phyloP scores from a whole-genome alignment of 2,113 vertebrate species.

The Paralichthys olivaceus region DNA sequence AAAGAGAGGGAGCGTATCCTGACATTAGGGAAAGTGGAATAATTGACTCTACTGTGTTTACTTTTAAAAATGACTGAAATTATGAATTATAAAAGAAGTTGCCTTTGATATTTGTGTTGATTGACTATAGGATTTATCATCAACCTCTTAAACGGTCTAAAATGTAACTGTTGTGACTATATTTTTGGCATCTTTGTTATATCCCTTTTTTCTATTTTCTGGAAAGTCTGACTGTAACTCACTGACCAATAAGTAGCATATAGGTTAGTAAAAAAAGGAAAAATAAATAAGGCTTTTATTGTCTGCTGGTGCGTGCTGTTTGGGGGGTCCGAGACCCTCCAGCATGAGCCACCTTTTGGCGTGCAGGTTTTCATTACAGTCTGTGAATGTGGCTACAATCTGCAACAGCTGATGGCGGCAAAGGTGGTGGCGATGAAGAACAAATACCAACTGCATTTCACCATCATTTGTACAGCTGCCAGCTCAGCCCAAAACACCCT shows the following conservation, averaged over 20 bases:
- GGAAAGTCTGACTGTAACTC: background rate
- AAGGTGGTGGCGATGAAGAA: slow-evolving; percentile 59
- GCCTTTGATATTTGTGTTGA: background rate
- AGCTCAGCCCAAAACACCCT: slow-evolving; percentile 59
- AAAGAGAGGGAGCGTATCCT: background rate
- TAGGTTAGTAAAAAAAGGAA: background rate
- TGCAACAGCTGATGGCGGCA: slow-evolving; percentile 72
- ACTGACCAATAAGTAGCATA: too few species aligned
- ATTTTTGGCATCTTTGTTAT: too few species aligned
- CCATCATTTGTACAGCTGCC: slow-evolving; percentile 85
- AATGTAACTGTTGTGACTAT: background rate
- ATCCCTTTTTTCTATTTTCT: background rate
- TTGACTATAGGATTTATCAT: background rate
- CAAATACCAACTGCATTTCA: slow-evolving; percentile 77
- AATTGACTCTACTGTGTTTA: background rate
- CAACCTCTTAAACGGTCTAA: background rate
- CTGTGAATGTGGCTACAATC: slow-evolving; percentile 69
- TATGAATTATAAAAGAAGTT: too few species aligned
- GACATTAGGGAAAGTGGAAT: background rate
- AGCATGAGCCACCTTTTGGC: slow-evolving; percentile 10
- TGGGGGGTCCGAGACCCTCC: slow-evolving; percentile 6
- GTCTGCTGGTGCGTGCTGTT: background rate
- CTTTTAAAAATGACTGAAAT: background rate
- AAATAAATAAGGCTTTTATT: background rate
- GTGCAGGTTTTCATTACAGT: slow-evolving; percentile 60